These are phyloP conservation scores for Semicossyphus pulcher DNA, from an alignment of 2,113 vertebrate species.

Conservation along the genomic window DNA sequence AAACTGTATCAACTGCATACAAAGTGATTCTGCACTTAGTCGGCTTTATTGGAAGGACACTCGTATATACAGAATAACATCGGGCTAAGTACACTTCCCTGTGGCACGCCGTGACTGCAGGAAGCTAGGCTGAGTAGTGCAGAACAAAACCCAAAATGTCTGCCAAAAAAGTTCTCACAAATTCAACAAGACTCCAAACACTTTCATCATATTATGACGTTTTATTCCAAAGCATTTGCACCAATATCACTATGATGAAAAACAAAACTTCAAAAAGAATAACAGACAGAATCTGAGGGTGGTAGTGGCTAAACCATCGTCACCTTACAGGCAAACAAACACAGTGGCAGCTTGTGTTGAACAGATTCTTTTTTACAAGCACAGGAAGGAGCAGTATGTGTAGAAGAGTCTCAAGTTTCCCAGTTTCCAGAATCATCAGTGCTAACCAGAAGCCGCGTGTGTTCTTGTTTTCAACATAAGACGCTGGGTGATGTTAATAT, in stretches of 20 bases:
- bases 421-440: neutral
- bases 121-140: too few species aligned
- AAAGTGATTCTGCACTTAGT: too few species aligned
- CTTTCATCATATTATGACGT: slow-evolving; percentile 32
- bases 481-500: slow-evolving; percentile 38
- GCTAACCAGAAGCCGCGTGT: slow-evolving; percentile 12
- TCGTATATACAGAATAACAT: too few species aligned
- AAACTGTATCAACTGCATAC: neutral
- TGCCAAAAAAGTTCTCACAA: neutral
- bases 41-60: too few species aligned
- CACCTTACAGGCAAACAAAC: slow-evolving; percentile 34
- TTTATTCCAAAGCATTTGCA: slow-evolving; percentile 61
- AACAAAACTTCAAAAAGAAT: slow-evolving; percentile 29
- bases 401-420: slow-evolving; percentile 5
- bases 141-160: too few species aligned
- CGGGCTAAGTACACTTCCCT: too few species aligned
- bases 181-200: neutral
- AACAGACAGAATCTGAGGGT: slow-evolving; percentile 27
- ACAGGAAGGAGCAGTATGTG: neutral
- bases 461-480: slow-evolving; percentile 11
- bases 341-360: too few species aligned
- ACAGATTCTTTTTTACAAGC: too few species aligned
- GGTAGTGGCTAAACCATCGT: slow-evolving; percentile 36
- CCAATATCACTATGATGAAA: slow-evolving; percentile 53
- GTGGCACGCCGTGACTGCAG: too few species aligned